These are phyloP conservation scores for Tinea trinotella DNA, from an alignment of 2,888 invertebrate genomes.

Conservation along the genomic window DNA sequence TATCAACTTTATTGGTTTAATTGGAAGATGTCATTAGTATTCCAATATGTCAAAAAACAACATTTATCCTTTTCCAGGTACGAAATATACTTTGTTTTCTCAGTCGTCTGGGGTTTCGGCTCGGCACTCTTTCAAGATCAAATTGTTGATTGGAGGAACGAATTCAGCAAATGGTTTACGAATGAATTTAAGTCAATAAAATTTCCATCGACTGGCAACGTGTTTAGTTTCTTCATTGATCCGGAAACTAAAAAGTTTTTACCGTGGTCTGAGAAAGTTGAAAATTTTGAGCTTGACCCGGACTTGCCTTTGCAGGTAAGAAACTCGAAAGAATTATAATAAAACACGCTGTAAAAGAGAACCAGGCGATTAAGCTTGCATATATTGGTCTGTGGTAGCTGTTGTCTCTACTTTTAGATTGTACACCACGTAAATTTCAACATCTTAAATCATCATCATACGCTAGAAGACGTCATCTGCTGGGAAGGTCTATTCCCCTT, in stretches of 20 bases:
- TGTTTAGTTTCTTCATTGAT: slow-evolving; percentile 93
- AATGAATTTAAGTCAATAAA: slow-evolving; percentile 93
- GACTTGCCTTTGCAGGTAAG: slow-evolving; percentile 89
- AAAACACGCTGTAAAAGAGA: too few relatives aligned
- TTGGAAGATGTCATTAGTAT: too few relatives aligned
- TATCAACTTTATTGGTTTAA: too few relatives aligned
- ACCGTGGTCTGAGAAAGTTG: slow-evolving; percentile 89
- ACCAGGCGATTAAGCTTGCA: too few relatives aligned
- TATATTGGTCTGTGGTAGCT: too few relatives aligned
- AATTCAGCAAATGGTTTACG: slow-evolving; percentile 96
- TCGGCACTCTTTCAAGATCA: slow-evolving; percentile 93
- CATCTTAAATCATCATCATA: too few relatives aligned
- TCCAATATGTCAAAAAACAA: too few relatives aligned
- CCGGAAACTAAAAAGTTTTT: slow-evolving; percentile 86
- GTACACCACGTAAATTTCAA: too few relatives aligned
- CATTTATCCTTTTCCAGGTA: slow-evolving; percentile 60
- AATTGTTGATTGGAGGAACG: slow-evolving; percentile 91
- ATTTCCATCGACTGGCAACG: slow-evolving; percentile 86
- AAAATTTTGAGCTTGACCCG: slow-evolving; percentile 84
- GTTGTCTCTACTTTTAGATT: too few relatives aligned
- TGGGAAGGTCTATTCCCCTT: too few relatives aligned
- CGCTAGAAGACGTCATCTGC: too few relatives aligned
- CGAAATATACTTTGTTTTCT: slow-evolving; percentile 94
- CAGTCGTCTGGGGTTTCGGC: slow-evolving; percentile 94
- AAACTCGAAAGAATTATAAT: too few relatives aligned